phyloP scores from a whole-genome alignment of 2,797 vertebrate genomes.

The Nyctibius grandis region DNA sequence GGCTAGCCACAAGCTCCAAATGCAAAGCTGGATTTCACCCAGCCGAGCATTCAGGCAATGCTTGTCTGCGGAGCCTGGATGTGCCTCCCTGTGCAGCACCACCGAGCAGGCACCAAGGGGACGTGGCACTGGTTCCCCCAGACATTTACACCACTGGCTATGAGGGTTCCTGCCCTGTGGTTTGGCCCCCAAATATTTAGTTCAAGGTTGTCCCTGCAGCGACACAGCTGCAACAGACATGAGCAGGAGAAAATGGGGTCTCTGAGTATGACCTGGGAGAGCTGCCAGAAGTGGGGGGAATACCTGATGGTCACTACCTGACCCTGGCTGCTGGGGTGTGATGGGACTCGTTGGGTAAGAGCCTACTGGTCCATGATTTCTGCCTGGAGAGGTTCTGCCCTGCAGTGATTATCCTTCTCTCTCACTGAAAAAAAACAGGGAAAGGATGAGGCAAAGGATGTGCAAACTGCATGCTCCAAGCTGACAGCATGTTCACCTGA shows the following conservation, averaged over 20 bases:
- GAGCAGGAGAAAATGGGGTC: neutral
- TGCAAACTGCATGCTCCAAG: fast-evolving
- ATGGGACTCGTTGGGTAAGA: neutral
- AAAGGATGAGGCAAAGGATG: neutral
- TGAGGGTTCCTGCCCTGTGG: neutral
- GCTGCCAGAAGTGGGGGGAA: neutral
- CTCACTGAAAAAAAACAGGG: neutral
- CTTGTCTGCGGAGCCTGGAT: neutral
- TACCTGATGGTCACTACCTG: neutral
- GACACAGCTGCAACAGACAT: neutral
- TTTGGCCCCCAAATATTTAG: neutral
- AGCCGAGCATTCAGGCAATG: neutral
- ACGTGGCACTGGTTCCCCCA: neutral
- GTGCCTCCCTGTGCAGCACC: neutral
- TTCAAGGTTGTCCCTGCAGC: neutral
- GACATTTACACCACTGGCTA: neutral
- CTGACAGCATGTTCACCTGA: fast-evolving
- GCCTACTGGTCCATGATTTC: neutral
- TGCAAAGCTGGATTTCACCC: neutral
- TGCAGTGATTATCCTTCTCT: neutral
- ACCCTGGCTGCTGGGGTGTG: neutral
- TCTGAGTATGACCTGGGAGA: neutral
- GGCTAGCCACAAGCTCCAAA: neutral
- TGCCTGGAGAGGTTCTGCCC: neutral
- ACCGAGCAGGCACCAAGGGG: fast-evolving